Evolutionary conservation across 1,140 invertebrate genomes (phyloP), one percentile per base, ranked within the genome.

Genomic region (Leptonema lineaticorne): DNA sequence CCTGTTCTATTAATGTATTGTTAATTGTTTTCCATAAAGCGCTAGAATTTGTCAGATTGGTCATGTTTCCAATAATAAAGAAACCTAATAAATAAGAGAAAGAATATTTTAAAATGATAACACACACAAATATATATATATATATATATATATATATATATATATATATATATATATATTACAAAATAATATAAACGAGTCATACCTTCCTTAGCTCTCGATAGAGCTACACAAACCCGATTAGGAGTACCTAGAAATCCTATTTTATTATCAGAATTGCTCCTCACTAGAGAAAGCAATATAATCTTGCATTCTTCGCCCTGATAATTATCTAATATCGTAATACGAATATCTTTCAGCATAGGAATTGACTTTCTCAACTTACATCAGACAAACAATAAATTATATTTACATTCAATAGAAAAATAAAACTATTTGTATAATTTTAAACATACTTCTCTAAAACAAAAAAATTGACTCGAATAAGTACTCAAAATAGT

Each of bases 221-320:
- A 94, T 6, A 95, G 78, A 7, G 92, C 92, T 0, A 95, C 93
- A 80, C 91, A 93, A 37, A 95, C 85, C 63, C 93, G 81, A 79
- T 95, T 95, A 57, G 87, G 82, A 46, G 83, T 86, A 22, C 83
- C 85, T 3, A 95, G 77, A 80, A 94, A 96, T 3, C 93, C 93
- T 74, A 94, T 88, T 27, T 83, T 85, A n/a, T 82, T 82, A 5
- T 87, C 79, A 5, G 77, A 68, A 74, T 91, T 90, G 76, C 88
- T 93, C 67, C 93, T 81, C 0, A 96, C 92, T 1, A 95, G 78
- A 0, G 93, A 95, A 8, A 95, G 75, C 1, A 96, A 75, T 64
- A 95, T 89, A 27, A 96, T 93, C 71, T 92, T 88, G 37, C 88
- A 90, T 78, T 96, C 93, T 77, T 94, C 89, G 0, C 93, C 93